A percentile compares a stretch with the other conserved stretches of the same genome.
These are phyloP conservation scores for Teleiodes luculella DNA, from an alignment of 2,888 invertebrate genomes.

Conservation along the genomic window DNA sequence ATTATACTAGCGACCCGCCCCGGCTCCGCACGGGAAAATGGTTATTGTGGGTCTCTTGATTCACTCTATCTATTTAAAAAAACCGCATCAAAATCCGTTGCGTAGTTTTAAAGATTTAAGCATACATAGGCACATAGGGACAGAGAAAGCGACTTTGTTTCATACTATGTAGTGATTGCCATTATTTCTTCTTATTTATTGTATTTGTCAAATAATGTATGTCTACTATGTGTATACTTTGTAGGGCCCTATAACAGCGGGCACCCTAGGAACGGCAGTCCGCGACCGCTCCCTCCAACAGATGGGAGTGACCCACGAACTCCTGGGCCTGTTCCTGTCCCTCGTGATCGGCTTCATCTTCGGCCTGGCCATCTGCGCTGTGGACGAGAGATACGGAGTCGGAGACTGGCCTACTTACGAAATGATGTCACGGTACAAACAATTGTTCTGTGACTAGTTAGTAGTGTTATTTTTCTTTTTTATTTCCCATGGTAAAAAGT, in stretches of 20 bases:
- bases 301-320: constrained; percentile 82
- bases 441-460: constrained; percentile 5
- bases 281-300: constrained; percentile 80
- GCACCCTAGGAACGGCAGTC: constrained; percentile 85
- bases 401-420: constrained; percentile 82
- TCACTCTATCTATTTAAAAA: too few species aligned
- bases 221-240: too few species aligned
- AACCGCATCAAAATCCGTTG: too few species aligned
- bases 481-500: too few species aligned
- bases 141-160: too few species aligned
- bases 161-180: too few species aligned
- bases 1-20: too few species aligned
- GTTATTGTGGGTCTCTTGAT: too few species aligned
- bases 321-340: constrained; percentile 82
- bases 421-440: constrained; percentile 78
- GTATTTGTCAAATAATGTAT: background rate
- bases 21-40: too few species aligned
- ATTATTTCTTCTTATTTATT: too few species aligned
- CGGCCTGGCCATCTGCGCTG: constrained; percentile 79
- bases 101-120: too few species aligned
- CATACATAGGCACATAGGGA: too few species aligned
- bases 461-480: background rate
- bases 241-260: constrained; percentile 87
- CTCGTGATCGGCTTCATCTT: constrained; percentile 83
- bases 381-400: constrained; percentile 77